Conservation (phyloP, 2,797 vertebrate species). For the Melanogrammus aeglefinus region DNA sequence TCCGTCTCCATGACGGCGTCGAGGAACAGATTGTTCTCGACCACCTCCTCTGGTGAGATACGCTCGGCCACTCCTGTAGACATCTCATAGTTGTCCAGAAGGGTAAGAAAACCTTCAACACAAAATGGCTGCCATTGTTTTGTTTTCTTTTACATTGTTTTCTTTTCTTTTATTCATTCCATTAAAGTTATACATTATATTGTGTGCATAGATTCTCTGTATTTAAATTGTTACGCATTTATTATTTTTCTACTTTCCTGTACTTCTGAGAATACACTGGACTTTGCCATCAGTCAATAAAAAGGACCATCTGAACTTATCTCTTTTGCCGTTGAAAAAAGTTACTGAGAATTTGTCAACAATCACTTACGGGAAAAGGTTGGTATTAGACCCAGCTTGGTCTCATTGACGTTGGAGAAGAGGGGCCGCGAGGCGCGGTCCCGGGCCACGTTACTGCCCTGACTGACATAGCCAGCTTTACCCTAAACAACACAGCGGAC, state of each 20-base stretch:
- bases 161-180: not conserved
- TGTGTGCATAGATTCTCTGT: not conserved
- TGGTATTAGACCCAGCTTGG: slow-evolving; percentile 65
- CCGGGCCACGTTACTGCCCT: slow-evolving; percentile 60
- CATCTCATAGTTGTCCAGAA: slow-evolving; percentile 85
- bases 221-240: not conserved
- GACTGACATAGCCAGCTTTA: slow-evolving; percentile 68
- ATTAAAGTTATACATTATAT: not conserved
- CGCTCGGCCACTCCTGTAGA: slow-evolving; percentile 77
- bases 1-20: slow-evolving; percentile 79
- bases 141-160: not conserved
- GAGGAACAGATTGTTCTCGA: slow-evolving; percentile 78
- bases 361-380: slow-evolving; percentile 74
- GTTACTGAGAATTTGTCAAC: not conserved
- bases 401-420: slow-evolving; percentile 76
- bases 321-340: not conserved
- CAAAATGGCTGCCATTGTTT: slow-evolving; percentile 19
- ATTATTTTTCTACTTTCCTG: not conserved
- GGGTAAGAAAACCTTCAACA: slow-evolving; percentile 73
- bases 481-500: slow-evolving; percentile 61
- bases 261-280: not conserved
- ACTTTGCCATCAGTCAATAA: not conserved
- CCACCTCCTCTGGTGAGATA: slow-evolving; percentile 77
- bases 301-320: not conserved
- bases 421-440: slow-evolving; percentile 73